Evolutionary conservation across 2,113 vertebrate genomes (phyloP).

Genomic region (Columba livia): DNA sequence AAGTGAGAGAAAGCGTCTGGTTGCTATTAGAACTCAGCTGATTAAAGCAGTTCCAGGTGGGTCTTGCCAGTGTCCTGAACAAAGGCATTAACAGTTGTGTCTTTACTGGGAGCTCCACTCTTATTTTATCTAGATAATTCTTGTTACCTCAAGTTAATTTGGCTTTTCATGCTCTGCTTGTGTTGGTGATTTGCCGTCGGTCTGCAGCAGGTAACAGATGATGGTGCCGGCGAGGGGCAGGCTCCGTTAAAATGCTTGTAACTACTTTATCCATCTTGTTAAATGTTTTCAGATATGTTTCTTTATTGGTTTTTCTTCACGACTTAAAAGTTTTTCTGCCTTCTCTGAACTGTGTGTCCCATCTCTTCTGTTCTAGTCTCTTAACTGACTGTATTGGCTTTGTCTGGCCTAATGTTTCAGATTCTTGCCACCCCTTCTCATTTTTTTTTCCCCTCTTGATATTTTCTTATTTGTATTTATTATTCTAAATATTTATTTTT

Average conservation of each 20-base stretch:
- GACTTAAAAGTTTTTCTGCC: background rate
- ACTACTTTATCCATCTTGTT: background rate
- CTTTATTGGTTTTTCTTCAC: background rate
- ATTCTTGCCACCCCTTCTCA: accelerated
- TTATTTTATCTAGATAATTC: background rate
- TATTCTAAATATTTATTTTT: background rate
- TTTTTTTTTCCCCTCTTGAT: background rate
- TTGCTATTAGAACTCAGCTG: background rate
- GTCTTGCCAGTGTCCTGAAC: background rate
- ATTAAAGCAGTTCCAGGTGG: background rate
- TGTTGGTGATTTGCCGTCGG: background rate
- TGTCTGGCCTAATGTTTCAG: background rate
- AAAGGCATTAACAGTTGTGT: background rate
- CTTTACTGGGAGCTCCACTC: background rate
- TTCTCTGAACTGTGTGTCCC: background rate
- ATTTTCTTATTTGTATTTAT: background rate
- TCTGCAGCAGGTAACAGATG: background rate
- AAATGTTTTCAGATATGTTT: background rate
- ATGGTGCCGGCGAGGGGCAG: background rate
- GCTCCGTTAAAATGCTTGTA: background rate
- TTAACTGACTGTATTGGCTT: accelerated
- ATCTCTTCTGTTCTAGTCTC: background rate
- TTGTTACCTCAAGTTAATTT: background rate
- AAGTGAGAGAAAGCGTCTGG: background rate
- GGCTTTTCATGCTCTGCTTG: background rate